These are phyloP conservation scores for Cavia porcellus DNA, from an alignment of 2,113 vertebrate genomes.

Conservation along the genomic window DNA sequence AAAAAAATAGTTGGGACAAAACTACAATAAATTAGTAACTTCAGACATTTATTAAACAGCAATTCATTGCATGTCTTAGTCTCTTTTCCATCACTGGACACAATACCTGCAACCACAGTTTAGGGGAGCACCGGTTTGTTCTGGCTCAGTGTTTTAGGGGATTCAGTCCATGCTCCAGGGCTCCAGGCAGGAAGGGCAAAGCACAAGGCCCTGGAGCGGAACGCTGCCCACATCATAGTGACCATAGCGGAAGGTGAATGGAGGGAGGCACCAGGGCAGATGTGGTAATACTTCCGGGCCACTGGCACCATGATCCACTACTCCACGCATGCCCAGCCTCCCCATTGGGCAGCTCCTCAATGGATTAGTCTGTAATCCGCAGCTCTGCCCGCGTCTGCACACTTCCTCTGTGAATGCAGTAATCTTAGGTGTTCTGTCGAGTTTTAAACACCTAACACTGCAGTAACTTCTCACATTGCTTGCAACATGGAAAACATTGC, in stretches of 20 bases:
- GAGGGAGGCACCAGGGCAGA: not conserved
- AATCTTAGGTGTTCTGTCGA: not conserved
- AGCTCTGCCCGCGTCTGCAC: fast-evolving
- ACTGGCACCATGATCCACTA: not conserved
- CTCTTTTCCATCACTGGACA: not conserved
- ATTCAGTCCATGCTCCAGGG: not conserved
- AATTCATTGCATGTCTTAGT: not conserved
- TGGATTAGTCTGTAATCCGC: not conserved
- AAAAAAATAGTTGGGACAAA: not conserved
- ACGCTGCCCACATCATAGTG: not conserved
- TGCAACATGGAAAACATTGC: not conserved
- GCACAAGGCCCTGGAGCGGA: not conserved
- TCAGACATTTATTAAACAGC: not conserved
- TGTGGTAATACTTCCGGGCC: too few relatives aligned
- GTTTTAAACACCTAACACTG: not conserved
- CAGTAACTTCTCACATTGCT: not conserved
- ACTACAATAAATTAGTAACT: not conserved
- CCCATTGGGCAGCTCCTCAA: not conserved
- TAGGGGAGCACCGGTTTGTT: not conserved
- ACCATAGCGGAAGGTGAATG: not conserved
- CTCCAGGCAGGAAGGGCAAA: not conserved
- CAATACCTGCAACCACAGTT: not conserved
- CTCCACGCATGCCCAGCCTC: not conserved
- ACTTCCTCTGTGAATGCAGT: fast-evolving
- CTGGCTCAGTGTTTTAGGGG: not conserved